Conservation (phyloP, 2,888 invertebrate genomes). For the Neoitamus cyanurus region DNA sequence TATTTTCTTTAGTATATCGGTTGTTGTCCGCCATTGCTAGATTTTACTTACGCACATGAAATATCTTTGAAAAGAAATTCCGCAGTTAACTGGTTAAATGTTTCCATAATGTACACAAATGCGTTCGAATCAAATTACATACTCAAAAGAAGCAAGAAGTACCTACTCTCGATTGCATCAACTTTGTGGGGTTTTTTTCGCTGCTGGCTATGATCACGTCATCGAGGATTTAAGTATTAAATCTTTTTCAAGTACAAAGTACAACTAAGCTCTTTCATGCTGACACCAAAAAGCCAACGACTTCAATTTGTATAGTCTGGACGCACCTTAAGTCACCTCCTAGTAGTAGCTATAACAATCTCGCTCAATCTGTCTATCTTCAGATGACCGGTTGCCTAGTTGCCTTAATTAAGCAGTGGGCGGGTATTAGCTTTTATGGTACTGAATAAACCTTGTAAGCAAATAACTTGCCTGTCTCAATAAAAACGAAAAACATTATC, state of each 20-base stretch:
- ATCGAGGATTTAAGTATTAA: neutral
- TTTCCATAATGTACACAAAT: too few species aligned
- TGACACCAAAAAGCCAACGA: neutral
- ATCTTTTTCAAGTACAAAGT: neutral
- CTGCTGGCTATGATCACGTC: neutral
- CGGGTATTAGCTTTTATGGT: neutral
- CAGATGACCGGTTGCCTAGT: neutral
- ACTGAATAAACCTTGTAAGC: neutral
- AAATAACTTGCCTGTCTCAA: neutral
- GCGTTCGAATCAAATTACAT: too few species aligned
- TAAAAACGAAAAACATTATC: neutral
- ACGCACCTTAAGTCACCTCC: neutral
- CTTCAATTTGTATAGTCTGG: neutral
- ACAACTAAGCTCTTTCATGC: neutral
- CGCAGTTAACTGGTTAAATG: too few species aligned
- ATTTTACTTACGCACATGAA: too few species aligned
- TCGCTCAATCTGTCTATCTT: neutral
- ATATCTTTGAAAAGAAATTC: too few species aligned
- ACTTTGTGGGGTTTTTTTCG: neutral
- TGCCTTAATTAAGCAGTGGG: conserved; percentile 1
- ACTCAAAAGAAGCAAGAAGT: too few species aligned
- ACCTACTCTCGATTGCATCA: neutral
- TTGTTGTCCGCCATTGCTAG: too few species aligned
- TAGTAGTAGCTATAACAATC: neutral
- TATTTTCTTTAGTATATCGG: too few species aligned